These are phyloP conservation scores for Muscina levida DNA, from an alignment of 2,888 invertebrate species.

Conservation along the genomic window DNA sequence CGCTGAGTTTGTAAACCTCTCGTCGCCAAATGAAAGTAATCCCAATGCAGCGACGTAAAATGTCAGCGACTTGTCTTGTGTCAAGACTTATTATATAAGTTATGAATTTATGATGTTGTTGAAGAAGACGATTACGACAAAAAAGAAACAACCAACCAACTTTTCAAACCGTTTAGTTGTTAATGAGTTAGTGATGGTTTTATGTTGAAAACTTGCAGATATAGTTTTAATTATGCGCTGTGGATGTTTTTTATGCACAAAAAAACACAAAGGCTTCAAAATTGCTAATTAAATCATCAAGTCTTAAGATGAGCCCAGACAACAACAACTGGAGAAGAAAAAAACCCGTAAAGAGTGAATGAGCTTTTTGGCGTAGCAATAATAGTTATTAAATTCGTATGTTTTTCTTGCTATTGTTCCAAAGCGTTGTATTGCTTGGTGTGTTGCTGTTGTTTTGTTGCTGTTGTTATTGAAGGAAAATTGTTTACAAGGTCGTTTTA, in stretches of 20 bases:
- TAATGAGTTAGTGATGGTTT: not conserved
- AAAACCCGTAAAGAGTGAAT: constrained; percentile 2
- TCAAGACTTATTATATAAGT: constrained; percentile 18
- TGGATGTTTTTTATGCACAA: not conserved
- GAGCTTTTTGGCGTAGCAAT: not conserved
- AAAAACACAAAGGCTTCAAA: not conserved
- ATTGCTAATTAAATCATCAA: constrained; percentile 24
- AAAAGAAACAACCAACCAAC: not conserved
- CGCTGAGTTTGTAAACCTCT: too few species aligned
- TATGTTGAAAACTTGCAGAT: not conserved
- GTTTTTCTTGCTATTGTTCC: not conserved
- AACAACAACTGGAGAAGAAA: too few species aligned
- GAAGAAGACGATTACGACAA: too few species aligned
- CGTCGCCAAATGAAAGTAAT: constrained; percentile 8
- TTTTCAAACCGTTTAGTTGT: not conserved
- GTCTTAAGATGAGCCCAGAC: too few species aligned
- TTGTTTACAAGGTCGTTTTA: too few species aligned
- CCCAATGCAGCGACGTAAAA: not conserved
- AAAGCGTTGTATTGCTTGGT: not conserved
- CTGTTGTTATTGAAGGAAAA: not conserved
- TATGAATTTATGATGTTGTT: not conserved
- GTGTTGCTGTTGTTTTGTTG: constrained; percentile 3
- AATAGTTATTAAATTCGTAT: constrained; percentile 2
- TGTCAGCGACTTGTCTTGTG: not conserved
- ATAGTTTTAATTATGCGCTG: not conserved